These are phyloP conservation scores for Ceratotherium simum DNA, from an alignment of 2,113 vertebrate species.

Conservation along the genomic window DNA sequence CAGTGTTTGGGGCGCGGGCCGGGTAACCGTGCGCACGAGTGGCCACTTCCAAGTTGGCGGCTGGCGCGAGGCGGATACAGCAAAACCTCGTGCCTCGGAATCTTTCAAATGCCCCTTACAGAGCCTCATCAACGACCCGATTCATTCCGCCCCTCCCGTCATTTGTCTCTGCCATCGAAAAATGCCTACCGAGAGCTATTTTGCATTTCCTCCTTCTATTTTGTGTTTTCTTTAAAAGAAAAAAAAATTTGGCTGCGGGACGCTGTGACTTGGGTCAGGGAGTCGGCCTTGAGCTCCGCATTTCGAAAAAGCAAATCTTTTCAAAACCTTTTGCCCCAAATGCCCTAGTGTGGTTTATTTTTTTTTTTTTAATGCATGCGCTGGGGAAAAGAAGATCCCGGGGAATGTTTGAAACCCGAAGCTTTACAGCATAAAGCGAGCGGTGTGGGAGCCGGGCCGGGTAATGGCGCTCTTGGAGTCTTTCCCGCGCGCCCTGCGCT, in stretches of 20 bases:
- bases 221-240: constrained; percentile 58
- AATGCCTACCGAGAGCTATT: constrained; percentile 23
- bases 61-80: not conserved
- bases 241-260: not conserved
- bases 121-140: constrained; percentile 60
- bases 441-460: too few relatives aligned
- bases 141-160: constrained; percentile 47
- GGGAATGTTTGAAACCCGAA: not conserved
- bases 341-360: not conserved
- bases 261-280: not conserved
- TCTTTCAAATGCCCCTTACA: constrained; percentile 25
- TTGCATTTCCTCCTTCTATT: constrained; percentile 61
- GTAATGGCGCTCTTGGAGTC: not conserved
- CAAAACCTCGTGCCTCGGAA: accelerated
- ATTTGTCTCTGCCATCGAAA: constrained; percentile 71
- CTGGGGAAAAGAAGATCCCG: not conserved
- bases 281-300: not conserved
- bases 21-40: accelerated
- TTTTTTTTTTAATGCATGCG: not conserved
- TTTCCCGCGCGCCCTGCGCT: not conserved
- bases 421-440: accelerated
- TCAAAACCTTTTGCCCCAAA: not conserved
- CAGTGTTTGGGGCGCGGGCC: not conserved
- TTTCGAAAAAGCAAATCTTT: constrained; percentile 44
- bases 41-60: not conserved